Base-by-base conservation (phyloP, 2,888 invertebrate genomes). In the Lagria hirta region DNA sequence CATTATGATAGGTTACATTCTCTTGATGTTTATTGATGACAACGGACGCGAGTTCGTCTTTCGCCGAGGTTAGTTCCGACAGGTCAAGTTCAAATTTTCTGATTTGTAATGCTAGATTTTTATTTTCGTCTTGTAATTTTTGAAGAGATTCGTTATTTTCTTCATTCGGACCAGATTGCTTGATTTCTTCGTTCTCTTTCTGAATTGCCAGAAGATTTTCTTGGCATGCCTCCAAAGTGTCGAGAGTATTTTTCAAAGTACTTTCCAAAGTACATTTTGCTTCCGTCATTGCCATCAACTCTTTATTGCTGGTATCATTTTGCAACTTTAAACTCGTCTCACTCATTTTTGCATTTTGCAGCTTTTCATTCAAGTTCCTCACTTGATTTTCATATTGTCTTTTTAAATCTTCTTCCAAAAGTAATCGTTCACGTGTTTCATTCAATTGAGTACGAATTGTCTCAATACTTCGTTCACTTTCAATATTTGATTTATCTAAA, bases 1-100 rank as follows among this genome's bases (percentile, higher is more conserved):
- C 94, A 16, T 75, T 78, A 61, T 94, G 90, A 66, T 92, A 94
- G 48, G 84, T 82, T 15, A 89, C 70, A 63, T 84, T 89, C 72
- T 94, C 93, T 44, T 86, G 81, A 61, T 94, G 92, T 70, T 94
- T 94, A 41, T 83, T 75, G 59, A 86, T 87, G 1, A 93, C 73
- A 6, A 84, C 73, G 51, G 78, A 80, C 8, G 85, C 80, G n/a
- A 88, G 71, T 59, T 90, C 81, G 24, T 80, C 79, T 62, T 86
- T 83, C 57, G 85, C 83, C 4, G 73, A 68, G 27, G 69, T 74
- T 1, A 80, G 41, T 12, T 65, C 69, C 23, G 68, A 67, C 1
- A 70, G 36, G 35, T 54, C 47, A 27, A 41, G 20, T 38, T 52
- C 50, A 12, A 43, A 38, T 28, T 15, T 37, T 32, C 21, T 37